Conservation (phyloP, 2,797 vertebrate genomes). For the Crypturellus tataupa region DNA sequence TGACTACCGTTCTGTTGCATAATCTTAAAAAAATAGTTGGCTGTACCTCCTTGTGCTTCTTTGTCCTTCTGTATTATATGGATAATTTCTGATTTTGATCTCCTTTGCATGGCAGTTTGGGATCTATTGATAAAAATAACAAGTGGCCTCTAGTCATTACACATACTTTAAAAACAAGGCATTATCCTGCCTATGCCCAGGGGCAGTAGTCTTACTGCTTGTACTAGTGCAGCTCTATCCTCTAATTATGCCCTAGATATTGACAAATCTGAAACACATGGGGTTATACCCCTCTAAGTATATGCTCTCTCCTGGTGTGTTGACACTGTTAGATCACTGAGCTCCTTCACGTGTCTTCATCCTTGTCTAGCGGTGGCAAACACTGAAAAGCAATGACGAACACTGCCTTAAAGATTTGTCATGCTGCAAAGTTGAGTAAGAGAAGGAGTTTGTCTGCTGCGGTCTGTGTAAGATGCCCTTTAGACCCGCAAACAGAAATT, state of each 20-base stretch:
- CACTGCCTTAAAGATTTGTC: not conserved
- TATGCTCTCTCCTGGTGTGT: no score
- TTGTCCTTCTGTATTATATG: not conserved
- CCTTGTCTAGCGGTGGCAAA: not conserved
- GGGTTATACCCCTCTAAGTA: not conserved
- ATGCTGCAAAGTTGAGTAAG: not conserved
- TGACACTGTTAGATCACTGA: not conserved
- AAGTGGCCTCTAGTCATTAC: not conserved
- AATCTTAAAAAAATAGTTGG: not conserved
- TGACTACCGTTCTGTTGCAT: not conserved
- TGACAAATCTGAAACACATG: rapidly evolving
- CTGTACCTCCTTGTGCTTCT: not conserved
- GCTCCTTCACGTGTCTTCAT: not conserved
- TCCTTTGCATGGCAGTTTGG: not conserved
- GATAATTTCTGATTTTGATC: not conserved
- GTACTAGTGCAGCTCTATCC: not conserved
- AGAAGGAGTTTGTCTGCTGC: not conserved
- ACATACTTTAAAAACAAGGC: not conserved
- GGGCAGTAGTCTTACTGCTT: not conserved
- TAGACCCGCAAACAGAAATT: not conserved
- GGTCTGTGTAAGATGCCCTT: not conserved
- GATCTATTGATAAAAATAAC: not conserved
- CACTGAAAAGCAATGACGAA: not conserved
- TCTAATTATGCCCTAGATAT: not conserved
- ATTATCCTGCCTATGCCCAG: not conserved